Evolutionary conservation across 2,888 invertebrate genomes (phyloP), one percentile per base, ranked within the genome.

Genomic region (Erpobdella octoculata): DNA sequence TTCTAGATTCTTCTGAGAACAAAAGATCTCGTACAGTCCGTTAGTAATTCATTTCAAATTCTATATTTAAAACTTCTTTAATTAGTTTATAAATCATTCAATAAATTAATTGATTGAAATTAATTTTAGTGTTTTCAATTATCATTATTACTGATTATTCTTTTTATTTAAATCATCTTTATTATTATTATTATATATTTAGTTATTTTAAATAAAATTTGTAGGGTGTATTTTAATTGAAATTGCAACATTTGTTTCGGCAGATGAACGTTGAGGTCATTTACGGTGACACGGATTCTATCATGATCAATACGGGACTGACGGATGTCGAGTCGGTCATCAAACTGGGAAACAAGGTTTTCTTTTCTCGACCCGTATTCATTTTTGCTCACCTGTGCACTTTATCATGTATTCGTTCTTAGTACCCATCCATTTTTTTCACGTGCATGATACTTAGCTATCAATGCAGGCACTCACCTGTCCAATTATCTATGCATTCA

Each of bases 271-370:
- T 91, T 79, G 92, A 96, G 78, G 98, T 98, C 1, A 91, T 98
- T 71, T 99, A 99, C 79, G 99, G 99, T 38, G 99, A 99, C 83
- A 99, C 99, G 0, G 99, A 99, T 86, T 97, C 97, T 78, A 89
- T 98, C 74, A 98, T 98, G 98, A 92, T 98, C 76, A 94, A 97
- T 81, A 94, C 96, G 0, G 93, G 94, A 81, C 89, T 88, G 76
- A 84, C 88, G 65, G 91, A 95, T 80, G 91, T 90, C 78, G 92
- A 93, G 73, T 89, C 88, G 79, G 90, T 88, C 15, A 86, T 86
- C 77, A 85, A 86, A 76, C 84, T 89, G 48, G 89, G 88, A 0
- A 85, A 85, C 75, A 88, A 87, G 84, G 88, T 88, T 79, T 76
- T 78, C 33, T 67, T 36, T 15, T n/a, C n/a, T n/a, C n/a, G n/a